Evolutionary conservation across 2,113 vertebrate species (phyloP).

Genomic region (Amphilophus citrinellus): DNA sequence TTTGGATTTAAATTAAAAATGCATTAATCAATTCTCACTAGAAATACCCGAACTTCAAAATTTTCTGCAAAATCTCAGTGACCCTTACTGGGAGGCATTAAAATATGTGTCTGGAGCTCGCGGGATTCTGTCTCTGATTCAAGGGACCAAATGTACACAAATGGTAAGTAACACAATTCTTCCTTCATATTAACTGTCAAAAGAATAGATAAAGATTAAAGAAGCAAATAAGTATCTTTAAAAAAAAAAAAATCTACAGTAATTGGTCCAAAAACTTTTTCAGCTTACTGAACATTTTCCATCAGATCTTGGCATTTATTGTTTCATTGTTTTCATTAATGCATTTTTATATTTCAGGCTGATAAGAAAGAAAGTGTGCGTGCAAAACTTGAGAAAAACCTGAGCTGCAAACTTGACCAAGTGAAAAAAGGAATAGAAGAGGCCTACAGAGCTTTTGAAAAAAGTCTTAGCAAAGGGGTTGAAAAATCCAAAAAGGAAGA

Average conservation of each 20-base stretch:
- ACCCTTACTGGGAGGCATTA: too few relatives aligned
- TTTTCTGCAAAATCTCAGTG: too few relatives aligned
- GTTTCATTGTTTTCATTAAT: not conserved
- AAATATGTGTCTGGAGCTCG: too few relatives aligned
- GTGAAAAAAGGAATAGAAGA: not conserved
- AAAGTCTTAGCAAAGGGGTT: conserved; percentile 25
- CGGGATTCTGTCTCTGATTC: too few relatives aligned
- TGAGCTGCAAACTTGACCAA: not conserved
- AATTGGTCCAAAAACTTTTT: too few relatives aligned
- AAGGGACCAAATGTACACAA: not conserved
- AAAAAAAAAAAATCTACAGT: too few relatives aligned
- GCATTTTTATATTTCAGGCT: conserved; percentile 26
- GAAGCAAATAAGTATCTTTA: not conserved
- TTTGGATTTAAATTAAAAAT: too few relatives aligned
- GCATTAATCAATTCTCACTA: too few relatives aligned
- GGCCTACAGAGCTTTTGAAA: not conserved
- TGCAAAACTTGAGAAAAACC: not conserved
- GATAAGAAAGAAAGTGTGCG: not conserved
- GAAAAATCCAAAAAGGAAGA: conserved; percentile 1
- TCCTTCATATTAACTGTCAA: not conserved
- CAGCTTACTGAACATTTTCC: not conserved
- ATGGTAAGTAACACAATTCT: not conserved
- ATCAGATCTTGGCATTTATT: not conserved
- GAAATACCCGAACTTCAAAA: too few relatives aligned
- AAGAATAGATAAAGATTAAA: not conserved